phyloP scores from a whole-genome alignment of 1,140 invertebrate genomes.

The Trinorchestia longiramus region DNA sequence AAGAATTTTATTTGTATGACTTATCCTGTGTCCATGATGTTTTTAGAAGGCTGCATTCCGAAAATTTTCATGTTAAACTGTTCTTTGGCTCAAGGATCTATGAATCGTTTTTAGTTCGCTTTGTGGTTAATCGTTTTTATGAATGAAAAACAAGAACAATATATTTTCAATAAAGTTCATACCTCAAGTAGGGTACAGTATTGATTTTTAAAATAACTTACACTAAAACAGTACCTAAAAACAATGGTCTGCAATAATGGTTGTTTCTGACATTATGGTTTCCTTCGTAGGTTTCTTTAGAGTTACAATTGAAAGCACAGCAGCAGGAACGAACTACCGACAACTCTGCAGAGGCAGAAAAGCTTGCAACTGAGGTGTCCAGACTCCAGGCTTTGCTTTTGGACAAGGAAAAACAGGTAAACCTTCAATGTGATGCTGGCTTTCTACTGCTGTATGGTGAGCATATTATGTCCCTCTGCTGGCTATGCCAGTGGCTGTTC shows the following conservation, averaged over 20 bases:
- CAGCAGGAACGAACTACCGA: conserved; percentile 47
- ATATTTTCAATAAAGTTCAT: too few species aligned
- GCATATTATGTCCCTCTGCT: background rate
- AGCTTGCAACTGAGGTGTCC: conserved; percentile 58
- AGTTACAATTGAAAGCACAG: conserved; percentile 61
- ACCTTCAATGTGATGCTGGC: background rate
- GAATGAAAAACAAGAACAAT: too few species aligned
- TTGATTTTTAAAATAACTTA: too few species aligned
- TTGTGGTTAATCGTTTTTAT: too few species aligned
- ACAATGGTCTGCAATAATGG: too few species aligned
- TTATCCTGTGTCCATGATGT: background rate
- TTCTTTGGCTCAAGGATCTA: background rate
- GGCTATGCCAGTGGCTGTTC: background rate
- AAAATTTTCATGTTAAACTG: background rate
- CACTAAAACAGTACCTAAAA: too few species aligned
- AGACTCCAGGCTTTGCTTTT: conserved; percentile 59
- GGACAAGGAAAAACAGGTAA: conserved; percentile 62
- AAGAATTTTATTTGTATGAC: background rate
- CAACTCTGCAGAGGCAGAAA: conserved; percentile 57
- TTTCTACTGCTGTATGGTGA: background rate
- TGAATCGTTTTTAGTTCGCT: background rate
- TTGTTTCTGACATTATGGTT: background rate
- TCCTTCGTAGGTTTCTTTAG: conserved; percentile 59
- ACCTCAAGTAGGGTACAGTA: too few species aligned
- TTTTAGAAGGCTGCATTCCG: background rate